A percentile compares a stretch with the other conserved stretches of the same genome.
Evolutionary conservation across 92 coral and sea anemone species (phyloP).

Genomic region (Parazoanthus darwini): DNA sequence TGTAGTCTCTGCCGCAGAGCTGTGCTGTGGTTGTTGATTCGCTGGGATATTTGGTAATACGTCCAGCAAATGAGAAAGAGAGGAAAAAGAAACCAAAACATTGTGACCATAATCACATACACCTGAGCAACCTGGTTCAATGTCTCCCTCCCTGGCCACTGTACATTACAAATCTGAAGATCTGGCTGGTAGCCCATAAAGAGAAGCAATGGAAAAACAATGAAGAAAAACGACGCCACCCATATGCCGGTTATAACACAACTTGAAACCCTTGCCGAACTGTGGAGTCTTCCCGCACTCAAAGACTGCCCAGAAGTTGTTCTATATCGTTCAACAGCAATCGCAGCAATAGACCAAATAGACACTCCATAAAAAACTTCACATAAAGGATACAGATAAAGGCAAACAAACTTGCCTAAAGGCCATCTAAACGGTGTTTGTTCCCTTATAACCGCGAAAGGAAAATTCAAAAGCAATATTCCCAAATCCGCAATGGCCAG

Average conservation of each 20-base stretch:
- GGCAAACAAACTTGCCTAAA: conserved; percentile 56
- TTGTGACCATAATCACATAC: conserved; percentile 9
- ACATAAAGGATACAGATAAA: conserved; percentile 50
- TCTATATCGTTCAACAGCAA: conserved; percentile 59
- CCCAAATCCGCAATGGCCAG: conserved; percentile 65
- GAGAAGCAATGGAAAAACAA: conserved; percentile 35
- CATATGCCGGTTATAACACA: conserved; percentile 12
- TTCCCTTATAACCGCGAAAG: conserved; percentile 45
- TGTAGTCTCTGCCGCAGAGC: conserved; percentile 34
- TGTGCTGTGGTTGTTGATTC: conserved; percentile 24
- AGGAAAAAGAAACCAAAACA: conserved; percentile 35
- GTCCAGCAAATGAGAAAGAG: conserved; percentile 23
- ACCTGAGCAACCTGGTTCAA: conserved; percentile 8
- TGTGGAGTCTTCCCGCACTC: not conserved
- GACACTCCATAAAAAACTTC: conserved; percentile 64
- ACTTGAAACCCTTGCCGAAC: not conserved
- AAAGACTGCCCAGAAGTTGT: conserved; percentile 42
- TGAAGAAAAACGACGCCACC: conserved; percentile 31
- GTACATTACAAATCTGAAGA: not conserved
- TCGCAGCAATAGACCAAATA: conserved; percentile 60
- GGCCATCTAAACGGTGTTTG: conserved; percentile 61
- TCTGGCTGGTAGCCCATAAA: conserved; percentile 20
- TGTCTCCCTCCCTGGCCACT: conserved; percentile 1
- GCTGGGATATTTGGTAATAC: conserved; percentile 32
- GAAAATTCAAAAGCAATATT: conserved; percentile 43